phyloP scores from a whole-genome alignment of 1,140 invertebrate species.

The Heliconius eleuchia region DNA sequence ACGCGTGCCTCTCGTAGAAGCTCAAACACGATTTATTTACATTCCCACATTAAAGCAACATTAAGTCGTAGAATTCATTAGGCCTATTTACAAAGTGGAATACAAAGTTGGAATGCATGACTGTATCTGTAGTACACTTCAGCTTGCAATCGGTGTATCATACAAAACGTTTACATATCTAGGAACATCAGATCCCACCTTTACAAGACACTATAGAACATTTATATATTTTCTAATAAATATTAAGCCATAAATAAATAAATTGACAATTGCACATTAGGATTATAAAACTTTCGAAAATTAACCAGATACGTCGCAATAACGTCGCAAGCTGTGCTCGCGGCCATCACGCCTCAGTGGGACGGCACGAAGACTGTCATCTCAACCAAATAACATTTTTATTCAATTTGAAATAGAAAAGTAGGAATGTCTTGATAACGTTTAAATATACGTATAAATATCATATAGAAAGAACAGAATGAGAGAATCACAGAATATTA shows the following conservation, averaged over 20 bases:
- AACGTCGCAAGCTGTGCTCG: constrained; percentile 64
- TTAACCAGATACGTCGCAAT: constrained; percentile 45
- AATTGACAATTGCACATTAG: constrained; percentile 75
- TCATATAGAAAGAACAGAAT: constrained; percentile 63
- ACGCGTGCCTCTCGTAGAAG: constrained; percentile 47
- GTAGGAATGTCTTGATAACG: constrained; percentile 72
- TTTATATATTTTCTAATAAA: constrained; percentile 75
- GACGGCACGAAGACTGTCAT: constrained; percentile 9
- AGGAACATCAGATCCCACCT: constrained; percentile 74
- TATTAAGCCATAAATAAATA: constrained; percentile 78
- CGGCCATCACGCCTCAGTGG: constrained; percentile 27
- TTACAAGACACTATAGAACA: constrained; percentile 58
- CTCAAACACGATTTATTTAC: constrained; percentile 72
- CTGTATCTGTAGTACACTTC: constrained; percentile 60
- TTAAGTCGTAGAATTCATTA: constrained; percentile 71
- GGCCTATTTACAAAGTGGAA: constrained; percentile 81
- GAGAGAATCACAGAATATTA: constrained; percentile 74
- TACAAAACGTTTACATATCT: constrained; percentile 68
- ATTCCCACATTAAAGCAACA: constrained; percentile 73
- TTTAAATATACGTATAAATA: constrained; percentile 48
- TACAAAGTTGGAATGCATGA: constrained; percentile 78
- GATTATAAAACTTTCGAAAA: constrained; percentile 71
- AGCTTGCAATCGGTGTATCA: constrained; percentile 62
- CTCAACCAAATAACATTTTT: not conserved
- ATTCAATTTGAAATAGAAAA: constrained; percentile 23